Evolutionary conservation across 2,888 invertebrate genomes (phyloP).

Genomic region (Leptopilina syphax): DNA sequence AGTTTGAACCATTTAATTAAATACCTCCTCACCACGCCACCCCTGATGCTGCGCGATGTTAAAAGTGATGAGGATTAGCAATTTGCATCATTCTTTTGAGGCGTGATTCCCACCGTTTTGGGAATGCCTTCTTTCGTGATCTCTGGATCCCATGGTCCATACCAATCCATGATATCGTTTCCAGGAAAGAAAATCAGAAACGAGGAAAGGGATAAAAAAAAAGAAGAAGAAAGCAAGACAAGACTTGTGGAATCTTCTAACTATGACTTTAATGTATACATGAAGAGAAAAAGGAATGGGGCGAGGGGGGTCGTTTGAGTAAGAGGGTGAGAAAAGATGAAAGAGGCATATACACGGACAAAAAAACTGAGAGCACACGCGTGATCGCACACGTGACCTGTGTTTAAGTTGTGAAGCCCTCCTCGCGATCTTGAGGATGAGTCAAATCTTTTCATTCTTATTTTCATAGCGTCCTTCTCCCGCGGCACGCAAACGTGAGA

Average conservation of each 20-base stretch:
- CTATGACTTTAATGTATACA: constrained; percentile 64
- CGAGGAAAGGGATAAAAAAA: constrained; percentile 42
- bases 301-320: constrained; percentile 32
- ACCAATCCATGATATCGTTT: constrained; percentile 50
- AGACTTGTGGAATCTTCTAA: constrained; percentile 64
- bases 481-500: constrained; percentile 70
- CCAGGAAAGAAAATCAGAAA: constrained; percentile 42
- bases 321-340: constrained; percentile 42
- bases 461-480: constrained; percentile 58
- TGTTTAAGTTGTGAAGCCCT: constrained; percentile 68
- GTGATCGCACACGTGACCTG: constrained; percentile 70
- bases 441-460: constrained; percentile 55
- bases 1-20: not conserved
- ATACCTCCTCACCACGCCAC: not conserved
- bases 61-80: constrained; percentile 45
- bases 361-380: constrained; percentile 58
- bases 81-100: constrained; percentile 64
- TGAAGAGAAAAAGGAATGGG: constrained; percentile 48
- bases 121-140: constrained; percentile 50
- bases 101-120: constrained; percentile 66
- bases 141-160: constrained; percentile 48
- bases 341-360: constrained; percentile 60
- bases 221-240: constrained; percentile 47
- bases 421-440: constrained; percentile 63
- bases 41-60: constrained; percentile 44